These are phyloP conservation scores for Ashinkailepas kermadecensis DNA, from an alignment of 2,888 invertebrate species.

Conservation along the genomic window DNA sequence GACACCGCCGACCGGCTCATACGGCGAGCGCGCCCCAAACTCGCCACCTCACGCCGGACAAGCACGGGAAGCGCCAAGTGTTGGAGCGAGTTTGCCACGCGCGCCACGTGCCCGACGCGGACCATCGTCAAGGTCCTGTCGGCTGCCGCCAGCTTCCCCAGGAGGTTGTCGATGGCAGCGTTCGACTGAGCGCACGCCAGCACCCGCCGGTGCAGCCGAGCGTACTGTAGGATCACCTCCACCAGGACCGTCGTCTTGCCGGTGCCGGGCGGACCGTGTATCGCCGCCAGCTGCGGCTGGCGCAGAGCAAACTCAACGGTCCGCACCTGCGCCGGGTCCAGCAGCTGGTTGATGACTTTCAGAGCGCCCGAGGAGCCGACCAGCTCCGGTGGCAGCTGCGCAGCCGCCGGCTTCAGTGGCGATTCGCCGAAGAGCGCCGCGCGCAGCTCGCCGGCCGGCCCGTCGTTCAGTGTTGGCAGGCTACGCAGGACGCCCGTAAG, in stretches of 20 bases:
- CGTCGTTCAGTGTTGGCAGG: too few relatives aligned
- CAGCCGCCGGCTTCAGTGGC: conserved; percentile 26
- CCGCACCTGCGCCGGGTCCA: conserved; percentile 46
- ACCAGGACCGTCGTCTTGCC: conserved; percentile 53
- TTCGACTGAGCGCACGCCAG: conserved; percentile 52
- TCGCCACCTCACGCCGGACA: conserved; percentile 37
- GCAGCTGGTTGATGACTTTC: conserved; percentile 29
- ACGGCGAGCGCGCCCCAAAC: background rate
- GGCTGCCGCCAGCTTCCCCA: conserved; percentile 43
- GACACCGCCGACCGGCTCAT: too few relatives aligned
- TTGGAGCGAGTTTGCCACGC: conserved; percentile 45
- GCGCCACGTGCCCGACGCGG: conserved; percentile 51
- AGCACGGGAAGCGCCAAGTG: conserved; percentile 48
- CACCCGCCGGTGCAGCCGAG: conserved; percentile 43
- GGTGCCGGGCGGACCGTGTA: conserved; percentile 53
- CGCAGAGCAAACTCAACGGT: conserved; percentile 48
- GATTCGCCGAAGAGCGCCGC: conserved; percentile 42
- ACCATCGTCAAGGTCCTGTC: conserved; percentile 42
- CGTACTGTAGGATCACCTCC: conserved; percentile 48
- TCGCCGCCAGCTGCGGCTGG: conserved; percentile 47
- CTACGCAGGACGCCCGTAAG: too few relatives aligned
- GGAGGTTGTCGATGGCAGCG: conserved; percentile 52
- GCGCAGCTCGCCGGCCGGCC: background rate
- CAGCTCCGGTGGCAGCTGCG: conserved; percentile 29
- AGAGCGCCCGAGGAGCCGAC: conserved; percentile 24